phyloP scores from a whole-genome alignment of 2,888 invertebrate genomes.

The Hirtodrosophila trivittata region DNA sequence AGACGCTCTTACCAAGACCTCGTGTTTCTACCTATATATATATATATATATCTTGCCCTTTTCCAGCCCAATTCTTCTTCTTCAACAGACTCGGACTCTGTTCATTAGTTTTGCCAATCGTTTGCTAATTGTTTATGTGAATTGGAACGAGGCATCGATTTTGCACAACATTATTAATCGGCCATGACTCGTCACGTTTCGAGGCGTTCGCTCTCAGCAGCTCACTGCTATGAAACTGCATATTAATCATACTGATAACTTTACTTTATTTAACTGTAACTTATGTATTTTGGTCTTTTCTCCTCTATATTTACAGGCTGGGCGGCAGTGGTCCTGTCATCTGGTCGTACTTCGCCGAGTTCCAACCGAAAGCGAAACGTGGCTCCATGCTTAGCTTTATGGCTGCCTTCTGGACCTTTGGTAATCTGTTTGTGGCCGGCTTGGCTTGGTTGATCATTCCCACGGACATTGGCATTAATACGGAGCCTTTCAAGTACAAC shows the following conservation, averaged over 20 bases:
- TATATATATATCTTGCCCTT: no score
- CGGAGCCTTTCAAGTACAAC: conserved; percentile 90
- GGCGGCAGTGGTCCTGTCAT: conserved; percentile 90
- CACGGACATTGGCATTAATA: conserved; percentile 88
- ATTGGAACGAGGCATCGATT: conserved; percentile 33
- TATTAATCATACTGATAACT: background rate
- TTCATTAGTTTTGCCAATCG: conserved; percentile 64
- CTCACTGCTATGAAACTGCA: conserved; percentile 37
- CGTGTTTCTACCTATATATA: no score
- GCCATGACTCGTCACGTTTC: conserved; percentile 51
- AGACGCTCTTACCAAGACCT: no score
- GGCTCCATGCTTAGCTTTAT: conserved; percentile 96
- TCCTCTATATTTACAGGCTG: conserved; percentile 66
- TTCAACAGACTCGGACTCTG: conserved; percentile 20
- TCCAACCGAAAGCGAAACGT: conserved; percentile 94
- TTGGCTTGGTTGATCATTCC: conserved; percentile 90
- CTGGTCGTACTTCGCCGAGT: conserved; percentile 97
- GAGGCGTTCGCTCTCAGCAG: conserved; percentile 1
- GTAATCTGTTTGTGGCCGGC: conserved; percentile 95
- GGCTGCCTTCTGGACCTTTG: conserved; percentile 98
- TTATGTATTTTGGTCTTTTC: background rate
- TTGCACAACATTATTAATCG: conserved; percentile 50
- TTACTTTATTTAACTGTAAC: conserved; percentile 3
- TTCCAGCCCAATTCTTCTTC: background rate
- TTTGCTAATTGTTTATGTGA: conserved; percentile 62